Base-by-base conservation (phyloP, 1,140 invertebrate genomes). In the Diorhabda sublineata region DNA sequence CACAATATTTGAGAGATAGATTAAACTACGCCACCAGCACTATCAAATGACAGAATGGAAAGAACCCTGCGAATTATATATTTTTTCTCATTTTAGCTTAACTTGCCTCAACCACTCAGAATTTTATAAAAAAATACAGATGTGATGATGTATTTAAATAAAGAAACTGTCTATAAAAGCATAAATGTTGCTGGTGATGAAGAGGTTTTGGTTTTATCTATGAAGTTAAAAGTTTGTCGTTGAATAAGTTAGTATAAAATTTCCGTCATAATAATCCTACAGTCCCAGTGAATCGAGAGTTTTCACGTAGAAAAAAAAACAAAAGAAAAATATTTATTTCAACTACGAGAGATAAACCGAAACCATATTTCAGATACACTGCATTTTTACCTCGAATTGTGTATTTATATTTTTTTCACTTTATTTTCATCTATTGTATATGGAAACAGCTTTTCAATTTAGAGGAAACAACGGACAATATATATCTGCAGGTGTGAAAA, bases 401-500 rank as follows among this genome's bases (percentile, higher is more conserved):
- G 63, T 65, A 41, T 65, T 6, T 43, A 42, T 43, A 42, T 8
- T 56, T 64, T 64, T 64, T 64, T 57, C 41, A 64, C 57, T 64
- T 61, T 56, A 64, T 63, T 63, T 52, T 47, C 45, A 56, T 65
- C 63, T 65, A 65, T 57, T 57, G 47, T 65, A 42, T 45, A 52
- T 52, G 47, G 61, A 58, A 66, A 70, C 69, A 70, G 61, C 69
- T 70, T 68, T 71, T 68, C 66, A 71, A 71, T 70, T 70, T 67
- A 67, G 64, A 64, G 62, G 68, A 64, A 69, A 65, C 59, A 56
- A 61, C 65, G 61, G 60, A 71, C 66, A 71, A 68, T 68, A 26
- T 26, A 65, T 69, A 70, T 67, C 66, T 68, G 71, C 67, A 72
- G 71, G 71, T 72, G 71, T 67, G 71, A 69, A 70, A 70, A 70